Evolutionary conservation across 1,140 invertebrate genomes (phyloP).

Genomic region (Mamestra configurata): DNA sequence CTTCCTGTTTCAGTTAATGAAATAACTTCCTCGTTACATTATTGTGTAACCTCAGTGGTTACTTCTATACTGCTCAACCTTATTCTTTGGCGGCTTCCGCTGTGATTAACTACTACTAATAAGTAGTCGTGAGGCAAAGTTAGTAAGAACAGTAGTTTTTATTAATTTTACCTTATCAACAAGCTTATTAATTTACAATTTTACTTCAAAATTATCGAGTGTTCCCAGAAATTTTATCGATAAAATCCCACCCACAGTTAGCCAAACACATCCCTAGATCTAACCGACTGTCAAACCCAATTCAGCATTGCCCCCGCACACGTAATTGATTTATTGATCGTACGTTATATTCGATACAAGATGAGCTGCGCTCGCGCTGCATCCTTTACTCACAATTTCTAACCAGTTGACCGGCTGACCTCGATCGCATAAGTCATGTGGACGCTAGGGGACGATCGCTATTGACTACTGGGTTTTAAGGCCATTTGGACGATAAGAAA

Average conservation of each 20-base stretch:
- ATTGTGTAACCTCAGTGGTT: conserved; percentile 7
- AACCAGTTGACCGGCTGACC: conserved; percentile 81
- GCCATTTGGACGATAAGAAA: conserved; percentile 8
- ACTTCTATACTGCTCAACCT: not conserved
- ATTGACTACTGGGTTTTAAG: conserved; percentile 10
- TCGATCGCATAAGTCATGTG: conserved; percentile 73
- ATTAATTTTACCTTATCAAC: not conserved
- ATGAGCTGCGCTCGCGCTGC: conserved; percentile 72
- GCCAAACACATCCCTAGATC: conserved; percentile 71
- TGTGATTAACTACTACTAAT: not conserved
- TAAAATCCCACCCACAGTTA: conserved; percentile 61
- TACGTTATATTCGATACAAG: conserved; percentile 86
- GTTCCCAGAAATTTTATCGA: conserved; percentile 27
- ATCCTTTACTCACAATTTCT: conserved; percentile 81
- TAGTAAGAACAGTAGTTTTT: too few relatives aligned
- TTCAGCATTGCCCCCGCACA: conserved; percentile 84
- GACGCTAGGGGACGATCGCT: conserved; percentile 65
- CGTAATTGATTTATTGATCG: conserved; percentile 88
- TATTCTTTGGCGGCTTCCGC: not conserved
- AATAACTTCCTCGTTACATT: conserved; percentile 13
- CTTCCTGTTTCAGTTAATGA: conserved; percentile 23
- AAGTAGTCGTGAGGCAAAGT: too few relatives aligned
- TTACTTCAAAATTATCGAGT: not conserved
- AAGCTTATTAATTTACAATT: not conserved
- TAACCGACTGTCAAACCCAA: conserved; percentile 86